Conservation (phyloP, 2,888 invertebrate species). For the Agrochola circellaris region DNA sequence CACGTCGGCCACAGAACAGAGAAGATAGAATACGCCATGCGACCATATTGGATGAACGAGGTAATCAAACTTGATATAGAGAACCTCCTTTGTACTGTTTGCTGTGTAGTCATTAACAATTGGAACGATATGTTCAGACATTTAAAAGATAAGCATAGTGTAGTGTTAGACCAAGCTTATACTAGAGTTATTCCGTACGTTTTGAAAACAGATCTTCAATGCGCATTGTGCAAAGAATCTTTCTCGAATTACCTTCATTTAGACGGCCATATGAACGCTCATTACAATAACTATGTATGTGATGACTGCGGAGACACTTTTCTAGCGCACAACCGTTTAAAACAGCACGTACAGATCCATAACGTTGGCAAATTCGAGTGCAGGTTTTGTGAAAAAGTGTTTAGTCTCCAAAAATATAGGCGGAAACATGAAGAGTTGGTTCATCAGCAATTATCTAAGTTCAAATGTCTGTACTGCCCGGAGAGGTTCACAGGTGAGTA, state of each 20-base stretch:
- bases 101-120: slow-evolving; percentile 61
- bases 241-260: slow-evolving; percentile 73
- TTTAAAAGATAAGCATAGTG: slow-evolving; percentile 70
- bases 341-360: slow-evolving; percentile 84
- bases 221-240: slow-evolving; percentile 74
- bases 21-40: slow-evolving; percentile 73
- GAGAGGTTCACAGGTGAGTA: slow-evolving; percentile 71
- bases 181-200: slow-evolving; percentile 77
- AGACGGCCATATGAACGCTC: slow-evolving; percentile 83
- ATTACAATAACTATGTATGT: slow-evolving; percentile 82
- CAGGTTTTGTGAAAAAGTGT: slow-evolving; percentile 84
- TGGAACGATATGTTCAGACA: slow-evolving; percentile 82
- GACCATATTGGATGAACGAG: slow-evolving; percentile 79
- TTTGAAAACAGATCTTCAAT: slow-evolving; percentile 66
- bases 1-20: slow-evolving; percentile 69
- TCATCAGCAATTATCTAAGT: slow-evolving; percentile 68
- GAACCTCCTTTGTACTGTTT: slow-evolving; percentile 74
- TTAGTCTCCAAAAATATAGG: slow-evolving; percentile 77
- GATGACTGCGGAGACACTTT: slow-evolving; percentile 81
- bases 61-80: slow-evolving; percentile 79
- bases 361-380: slow-evolving; percentile 83
- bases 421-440: slow-evolving; percentile 75
- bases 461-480: slow-evolving; percentile 77
- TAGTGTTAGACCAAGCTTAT: slow-evolving; percentile 73
- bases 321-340: slow-evolving; percentile 69